Conservation (phyloP, 2,888 invertebrate species). For the Agriotes lineatus region DNA sequence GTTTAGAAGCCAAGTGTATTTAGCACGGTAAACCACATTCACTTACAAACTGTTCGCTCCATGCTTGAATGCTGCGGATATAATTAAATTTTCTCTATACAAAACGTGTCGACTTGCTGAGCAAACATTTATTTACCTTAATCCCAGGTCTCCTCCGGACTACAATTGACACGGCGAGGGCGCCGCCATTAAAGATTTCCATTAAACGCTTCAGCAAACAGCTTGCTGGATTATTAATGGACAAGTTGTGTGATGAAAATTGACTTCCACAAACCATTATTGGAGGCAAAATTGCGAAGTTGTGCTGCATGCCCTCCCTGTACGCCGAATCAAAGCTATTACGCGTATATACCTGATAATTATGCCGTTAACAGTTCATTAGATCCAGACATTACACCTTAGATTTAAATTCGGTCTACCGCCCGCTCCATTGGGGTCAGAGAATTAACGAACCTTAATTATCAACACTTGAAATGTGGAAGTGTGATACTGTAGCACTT, state of each 20-base stretch:
- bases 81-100: constrained; percentile 53
- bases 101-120: constrained; percentile 47
- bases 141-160: constrained; percentile 48
- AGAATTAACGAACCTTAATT: too few species aligned
- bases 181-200: constrained; percentile 60
- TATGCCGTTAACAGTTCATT: constrained; percentile 6
- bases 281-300: constrained; percentile 30
- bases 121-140: constrained; percentile 51
- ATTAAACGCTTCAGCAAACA: constrained; percentile 60
- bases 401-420: too few species aligned
- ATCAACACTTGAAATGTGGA: too few species aligned
- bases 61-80: constrained; percentile 47
- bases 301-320: constrained; percentile 12
- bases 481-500: too few species aligned
- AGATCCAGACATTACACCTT: too few species aligned
- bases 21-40: constrained; percentile 57
- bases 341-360: constrained; percentile 6
- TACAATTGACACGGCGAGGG: constrained; percentile 57
- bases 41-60: constrained; percentile 53
- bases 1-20: constrained; percentile 50
- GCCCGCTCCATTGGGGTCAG: too few species aligned
- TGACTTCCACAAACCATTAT: constrained; percentile 50
- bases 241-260: constrained; percentile 58
- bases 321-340: constrained; percentile 28
- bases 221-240: constrained; percentile 61